Conservation (phyloP, 2,113 vertebrate species). For the Cheirogaleus medius region DNA sequence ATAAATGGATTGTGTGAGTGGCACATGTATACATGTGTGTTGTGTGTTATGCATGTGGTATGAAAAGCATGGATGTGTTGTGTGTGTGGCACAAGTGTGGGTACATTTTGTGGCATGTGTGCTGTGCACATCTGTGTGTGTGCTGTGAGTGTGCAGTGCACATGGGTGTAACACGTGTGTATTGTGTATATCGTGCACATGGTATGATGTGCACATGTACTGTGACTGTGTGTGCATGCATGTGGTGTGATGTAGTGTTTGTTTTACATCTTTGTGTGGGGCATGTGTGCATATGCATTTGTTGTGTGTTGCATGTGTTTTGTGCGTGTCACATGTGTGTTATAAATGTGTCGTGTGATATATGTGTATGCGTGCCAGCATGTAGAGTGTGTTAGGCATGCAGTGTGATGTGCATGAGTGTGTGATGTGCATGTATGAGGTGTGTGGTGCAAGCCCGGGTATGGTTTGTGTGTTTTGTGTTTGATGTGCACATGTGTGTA, state of each 20-base stretch:
- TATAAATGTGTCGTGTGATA: background rate
- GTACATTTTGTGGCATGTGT: background rate
- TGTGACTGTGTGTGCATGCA: background rate
- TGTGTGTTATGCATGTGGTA: background rate
- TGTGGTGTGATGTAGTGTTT: background rate
- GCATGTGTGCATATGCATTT: background rate
- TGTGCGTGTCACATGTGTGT: background rate
- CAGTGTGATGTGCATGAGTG: background rate
- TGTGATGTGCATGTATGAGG: background rate
- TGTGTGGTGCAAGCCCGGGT: background rate
- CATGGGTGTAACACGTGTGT: background rate
- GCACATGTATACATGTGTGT: background rate
- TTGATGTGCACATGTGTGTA: background rate
- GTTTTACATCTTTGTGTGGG: background rate
- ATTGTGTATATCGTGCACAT: background rate
- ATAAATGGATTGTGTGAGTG: background rate
- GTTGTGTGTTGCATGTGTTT: background rate
- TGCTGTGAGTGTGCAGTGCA: background rate
- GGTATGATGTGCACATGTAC: background rate
- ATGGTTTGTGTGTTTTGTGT: background rate
- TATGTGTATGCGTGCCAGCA: background rate
- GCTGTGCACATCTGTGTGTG: background rate
- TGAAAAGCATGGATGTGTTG: background rate
- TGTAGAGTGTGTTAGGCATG: background rate
- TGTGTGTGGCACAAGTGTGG: background rate